Evolutionary conservation across 2,888 invertebrate species (phyloP), one percentile per base, ranked within the genome.

Genomic region (Parnassius glacialis): DNA sequence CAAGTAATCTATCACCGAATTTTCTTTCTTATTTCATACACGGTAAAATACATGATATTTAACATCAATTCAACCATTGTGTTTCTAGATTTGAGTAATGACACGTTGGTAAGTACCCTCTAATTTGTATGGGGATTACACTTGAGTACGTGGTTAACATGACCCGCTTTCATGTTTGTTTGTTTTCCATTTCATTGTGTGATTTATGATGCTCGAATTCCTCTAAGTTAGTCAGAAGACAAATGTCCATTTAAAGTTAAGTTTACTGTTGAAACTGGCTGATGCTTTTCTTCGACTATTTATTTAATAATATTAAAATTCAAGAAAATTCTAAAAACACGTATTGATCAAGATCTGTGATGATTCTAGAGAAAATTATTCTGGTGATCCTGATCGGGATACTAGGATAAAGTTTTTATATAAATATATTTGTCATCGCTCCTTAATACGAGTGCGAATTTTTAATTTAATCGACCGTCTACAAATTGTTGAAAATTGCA

Each of bases 71-170:
- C n/a, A 12, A 45, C 69, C 65, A 50, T 60, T 60, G 60, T 60
- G 47, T 59, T 54, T 53, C 25, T 53, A 47, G 9, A 67, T 65
- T 69, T 82, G 80, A 80, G 68, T 75, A 72, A 79, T 76, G 69
- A 61, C 61, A 64, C 61, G 66, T 57, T 71, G 75, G 74, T 80
- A 81, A 79, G 7, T 34, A 34, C 34, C 34, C 76, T 79, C 79
- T 80, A 80, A 82, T 83, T 82, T 84, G 77, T 78, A 76, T 74
- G 70, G 67, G 83, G 87, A 87, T 87, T 67, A 77, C 72, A 76
- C 74, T 75, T 72, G 65, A 59, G 20, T 57, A 11, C 25, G 56
- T 56, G 48, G 55, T 56, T 57, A 57, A 61, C 61, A 65, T 73
- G 77, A 72, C 78, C 74, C 73, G 74, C 72, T 79, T 75, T 75